Conservation (phyloP, 2,797 vertebrate species). For the Melanogrammus aeglefinus region DNA sequence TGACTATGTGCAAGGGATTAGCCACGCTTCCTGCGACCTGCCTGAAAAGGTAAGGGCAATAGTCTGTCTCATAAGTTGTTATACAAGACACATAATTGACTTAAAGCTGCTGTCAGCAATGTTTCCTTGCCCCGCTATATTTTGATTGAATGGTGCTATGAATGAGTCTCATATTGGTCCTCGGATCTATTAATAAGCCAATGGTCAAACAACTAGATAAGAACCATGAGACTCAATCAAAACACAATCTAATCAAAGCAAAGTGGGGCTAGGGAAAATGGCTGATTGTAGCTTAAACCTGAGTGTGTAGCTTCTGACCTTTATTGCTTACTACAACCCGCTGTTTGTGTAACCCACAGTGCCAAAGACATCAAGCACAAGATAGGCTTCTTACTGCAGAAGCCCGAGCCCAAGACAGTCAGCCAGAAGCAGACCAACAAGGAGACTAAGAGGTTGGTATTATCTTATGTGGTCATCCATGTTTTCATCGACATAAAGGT, state of each 20-base stretch:
- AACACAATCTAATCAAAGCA: not conserved
- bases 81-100: not conserved
- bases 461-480: not conserved
- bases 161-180: not conserved
- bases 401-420: slow-evolving; percentile 73
- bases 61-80: not conserved
- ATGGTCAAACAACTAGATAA: not conserved
- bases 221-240: not conserved
- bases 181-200: not conserved
- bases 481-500: not conserved
- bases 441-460: slow-evolving; percentile 80
- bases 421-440: slow-evolving; percentile 73
- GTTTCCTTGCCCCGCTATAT: not conserved
- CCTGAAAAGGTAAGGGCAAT: slow-evolving; percentile 80
- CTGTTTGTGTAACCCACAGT: slow-evolving; percentile 57
- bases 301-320: not conserved
- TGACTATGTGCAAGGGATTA: slow-evolving; percentile 91
- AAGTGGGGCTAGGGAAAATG: not conserved
- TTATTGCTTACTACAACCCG: not conserved
- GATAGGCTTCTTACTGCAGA: slow-evolving; percentile 88
- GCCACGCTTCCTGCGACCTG: slow-evolving; percentile 88
- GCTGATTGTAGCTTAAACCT: not conserved
- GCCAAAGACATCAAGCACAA: slow-evolving; percentile 95
- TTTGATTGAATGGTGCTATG: not conserved
- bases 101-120: not conserved